Base-by-base conservation (phyloP, 1,140 invertebrate genomes). In the Brachystomella parvula region DNA sequence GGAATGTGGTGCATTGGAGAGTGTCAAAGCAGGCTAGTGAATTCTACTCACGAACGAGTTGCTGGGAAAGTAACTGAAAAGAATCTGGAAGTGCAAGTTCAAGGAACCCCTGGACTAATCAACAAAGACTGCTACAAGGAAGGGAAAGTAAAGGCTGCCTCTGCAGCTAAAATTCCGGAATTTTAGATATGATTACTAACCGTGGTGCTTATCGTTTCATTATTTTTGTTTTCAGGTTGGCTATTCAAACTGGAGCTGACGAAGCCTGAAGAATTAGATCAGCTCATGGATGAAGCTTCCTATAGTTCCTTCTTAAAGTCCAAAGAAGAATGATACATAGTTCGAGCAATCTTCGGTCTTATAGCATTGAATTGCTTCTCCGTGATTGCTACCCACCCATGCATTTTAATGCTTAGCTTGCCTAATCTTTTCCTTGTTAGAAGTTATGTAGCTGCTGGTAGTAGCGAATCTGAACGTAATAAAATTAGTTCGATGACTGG, bases 21-120 rank as follows among this genome's bases (percentile, higher is more conserved):
- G 94, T 79, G 95, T 98, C 0, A 99, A 99, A 79, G 94, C 95
- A 60, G n/a, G 94, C 92, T 28, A 96, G 89, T 77, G 96, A 98
- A 81, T 80, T 98, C 3, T 97, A 92, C 77, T 89, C 88, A n/a
- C n/a, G n/a, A n/a, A 69, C 96, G 95, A 1, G 84, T 97, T 0
- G 89, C 87, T 57, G 96, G 96, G 29, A 87, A 83, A 75, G 86
- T 99, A 2, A 81, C 84, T 1, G 92, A 92, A 75, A 89, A 90
- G 75, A 99, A 98, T 77, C 75, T 75, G 32, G 79, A 80, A 6
- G 86, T 97, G 2, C 89, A 94, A n/a, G n/a, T n/a, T n/a, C n/a
- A n/a, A 79, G 85, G 86, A 56, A 88, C 87, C 71, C 94, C 95
- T 3, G 85, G 82, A 1, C 78, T 97, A 49, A 89, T 99, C 56